These are phyloP conservation scores for Isaurus tuberculatus DNA, from an alignment of 92 coral and sea anemone species.

Conservation along the genomic window DNA sequence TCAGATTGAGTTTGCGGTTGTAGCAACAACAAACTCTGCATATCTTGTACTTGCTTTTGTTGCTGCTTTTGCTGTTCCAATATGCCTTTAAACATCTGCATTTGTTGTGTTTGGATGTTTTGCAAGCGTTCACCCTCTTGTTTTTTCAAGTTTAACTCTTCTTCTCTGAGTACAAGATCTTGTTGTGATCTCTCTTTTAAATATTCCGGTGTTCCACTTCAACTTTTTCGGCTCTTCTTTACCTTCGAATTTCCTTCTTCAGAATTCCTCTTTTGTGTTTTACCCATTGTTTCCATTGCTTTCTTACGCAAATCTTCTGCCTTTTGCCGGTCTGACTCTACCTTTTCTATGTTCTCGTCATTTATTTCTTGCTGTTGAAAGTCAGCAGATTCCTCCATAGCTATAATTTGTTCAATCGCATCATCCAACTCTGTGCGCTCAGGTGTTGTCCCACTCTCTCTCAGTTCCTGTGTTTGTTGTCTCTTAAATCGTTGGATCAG, in stretches of 20 bases:
- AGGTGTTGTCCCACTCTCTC: slow-evolving; percentile 55
- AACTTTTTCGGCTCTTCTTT: slow-evolving; percentile 16
- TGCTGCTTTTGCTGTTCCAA: slow-evolving; percentile 23
- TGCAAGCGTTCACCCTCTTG: not conserved
- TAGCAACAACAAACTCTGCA: slow-evolving; percentile 26
- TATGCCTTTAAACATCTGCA: slow-evolving; percentile 8
- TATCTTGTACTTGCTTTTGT: slow-evolving; percentile 16
- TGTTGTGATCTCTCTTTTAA: slow-evolving; percentile 15
- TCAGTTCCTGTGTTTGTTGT: slow-evolving; percentile 43
- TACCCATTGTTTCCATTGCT: slow-evolving; percentile 36
- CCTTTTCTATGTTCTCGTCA: slow-evolving; percentile 52
- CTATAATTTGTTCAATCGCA: slow-evolving; percentile 60
- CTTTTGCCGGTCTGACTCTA: slow-evolving; percentile 49
- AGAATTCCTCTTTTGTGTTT: slow-evolving; percentile 16
- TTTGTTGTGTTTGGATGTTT: slow-evolving; percentile 15
- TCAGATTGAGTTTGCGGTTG: slow-evolving; percentile 19
- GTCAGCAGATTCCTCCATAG: slow-evolving; percentile 59
- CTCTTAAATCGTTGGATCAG: slow-evolving; percentile 56
- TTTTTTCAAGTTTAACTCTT: slow-evolving; percentile 14
- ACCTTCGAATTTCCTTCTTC: slow-evolving; percentile 2
- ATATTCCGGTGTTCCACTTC: slow-evolving; percentile 18
- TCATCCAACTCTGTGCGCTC: slow-evolving; percentile 51
- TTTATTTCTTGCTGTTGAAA: slow-evolving; percentile 45
- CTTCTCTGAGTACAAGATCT: slow-evolving; percentile 11
- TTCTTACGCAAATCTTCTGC: slow-evolving; percentile 48